Conservation (phyloP, 2,888 invertebrate species). For the Electrophaes corylata region DNA sequence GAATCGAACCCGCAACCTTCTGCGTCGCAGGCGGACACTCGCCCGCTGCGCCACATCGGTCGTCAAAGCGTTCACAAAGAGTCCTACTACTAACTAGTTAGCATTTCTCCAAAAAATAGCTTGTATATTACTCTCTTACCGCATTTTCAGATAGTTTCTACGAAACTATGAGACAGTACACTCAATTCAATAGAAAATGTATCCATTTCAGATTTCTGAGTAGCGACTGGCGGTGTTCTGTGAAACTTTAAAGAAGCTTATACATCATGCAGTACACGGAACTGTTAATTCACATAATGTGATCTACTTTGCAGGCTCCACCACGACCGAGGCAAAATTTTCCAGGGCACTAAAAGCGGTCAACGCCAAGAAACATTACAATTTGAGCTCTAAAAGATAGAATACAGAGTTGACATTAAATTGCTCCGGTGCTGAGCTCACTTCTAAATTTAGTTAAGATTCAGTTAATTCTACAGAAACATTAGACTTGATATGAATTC, state of each 20-base stretch:
- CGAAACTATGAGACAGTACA: neutral
- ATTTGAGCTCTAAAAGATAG: slow-evolving; percentile 19
- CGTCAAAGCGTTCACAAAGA: no score
- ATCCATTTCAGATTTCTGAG: slow-evolving; percentile 6
- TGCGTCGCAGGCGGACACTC: no score
- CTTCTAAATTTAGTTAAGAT: slow-evolving; percentile 30
- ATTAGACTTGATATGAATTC: slow-evolving; percentile 38
- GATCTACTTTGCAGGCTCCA: slow-evolving; percentile 31
- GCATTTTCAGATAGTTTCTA: no score
- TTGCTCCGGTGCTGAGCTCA: slow-evolving; percentile 10
- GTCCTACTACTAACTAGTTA: no score
- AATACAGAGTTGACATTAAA: slow-evolving; percentile 25
- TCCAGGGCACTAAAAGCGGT: slow-evolving; percentile 26
- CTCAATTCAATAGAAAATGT: neutral
- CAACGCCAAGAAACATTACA: slow-evolving; percentile 10
- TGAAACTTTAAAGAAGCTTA: slow-evolving; percentile 27
- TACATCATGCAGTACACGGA: slow-evolving; percentile 17
- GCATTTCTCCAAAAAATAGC: no score
- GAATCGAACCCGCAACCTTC: no score
- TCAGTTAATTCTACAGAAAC: slow-evolving; percentile 30
- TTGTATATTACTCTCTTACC: no score
- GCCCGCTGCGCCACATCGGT: no score
- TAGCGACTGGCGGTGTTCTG: slow-evolving; percentile 1
- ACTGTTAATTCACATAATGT: slow-evolving; percentile 35
- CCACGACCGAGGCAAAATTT: slow-evolving; percentile 26